Evolutionary conservation across 2,888 invertebrate genomes (phyloP), one percentile per base, ranked within the genome.

Genomic region (Syrphus vitripennis): DNA sequence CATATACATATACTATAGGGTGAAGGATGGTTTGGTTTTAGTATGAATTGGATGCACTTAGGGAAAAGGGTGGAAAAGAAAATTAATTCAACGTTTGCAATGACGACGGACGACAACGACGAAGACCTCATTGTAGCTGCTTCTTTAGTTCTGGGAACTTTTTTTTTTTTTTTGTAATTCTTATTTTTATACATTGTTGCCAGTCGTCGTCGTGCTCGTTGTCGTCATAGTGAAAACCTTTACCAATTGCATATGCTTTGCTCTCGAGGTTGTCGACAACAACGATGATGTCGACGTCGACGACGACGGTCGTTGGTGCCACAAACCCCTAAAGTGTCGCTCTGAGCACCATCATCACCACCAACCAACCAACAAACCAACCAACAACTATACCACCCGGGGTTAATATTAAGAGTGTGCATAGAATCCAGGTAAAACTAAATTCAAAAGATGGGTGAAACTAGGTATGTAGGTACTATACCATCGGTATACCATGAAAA

Each of bases 31-130:
- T 50, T 50, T 57, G 63, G 40, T 59, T 26, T 74, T 21, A 21
- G 48, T 55, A 40, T 82, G 48, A 67, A 78, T 78, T 29, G 72
- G 53, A 53, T 50, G 55, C 24, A 40, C 55, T 67, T 42, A 55
- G 59, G 50, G 72, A 50, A 50, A 50, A 50, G 75, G 70, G 80
- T 71, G 65, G 65, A 76, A 48, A 29, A 45, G 50, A 71, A 67
- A 83, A 78, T 83, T 79, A 80, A 83, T 83, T 83, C 79, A 80
- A 42, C 37, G 34, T 31, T 65, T 48, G 55, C 45, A 26, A 29
- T 37, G 50, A 65, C 45, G 34, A 26, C n/a, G 19, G n/a, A 57
- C 21, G 19, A 37, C 24, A 24, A n/a, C 31, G 4, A 19, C 65
- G 31, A 10, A 53, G 21, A 57, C 26, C 50, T 72, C 63, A 63